These are phyloP conservation scores for Vireo griseus DNA, from an alignment of 2,797 vertebrate genomes.

Conservation along the genomic window DNA sequence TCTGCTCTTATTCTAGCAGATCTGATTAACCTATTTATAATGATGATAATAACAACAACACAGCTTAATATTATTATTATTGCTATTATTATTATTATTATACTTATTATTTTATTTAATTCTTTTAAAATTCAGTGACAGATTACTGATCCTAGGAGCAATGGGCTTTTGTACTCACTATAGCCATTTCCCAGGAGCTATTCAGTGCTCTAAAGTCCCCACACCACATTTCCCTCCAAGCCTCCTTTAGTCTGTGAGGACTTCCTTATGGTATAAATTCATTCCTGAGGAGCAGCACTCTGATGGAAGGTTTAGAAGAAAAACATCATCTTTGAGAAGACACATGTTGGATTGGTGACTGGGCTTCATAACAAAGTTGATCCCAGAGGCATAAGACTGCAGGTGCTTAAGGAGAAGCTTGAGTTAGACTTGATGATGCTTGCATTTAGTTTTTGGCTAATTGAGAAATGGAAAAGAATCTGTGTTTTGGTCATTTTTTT, in stretches of 20 bases:
- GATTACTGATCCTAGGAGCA: background rate
- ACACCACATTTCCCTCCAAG: background rate
- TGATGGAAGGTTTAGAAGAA: background rate
- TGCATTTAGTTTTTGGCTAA: background rate
- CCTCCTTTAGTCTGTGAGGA: background rate
- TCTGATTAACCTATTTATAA: background rate
- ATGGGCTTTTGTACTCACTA: background rate
- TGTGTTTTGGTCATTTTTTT: rapidly evolving
- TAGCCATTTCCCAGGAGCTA: background rate
- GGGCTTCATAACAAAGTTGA: background rate
- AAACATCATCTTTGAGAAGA: background rate
- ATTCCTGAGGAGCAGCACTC: background rate
- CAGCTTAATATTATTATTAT: background rate
- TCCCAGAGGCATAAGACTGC: background rate
- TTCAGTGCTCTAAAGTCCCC: background rate
- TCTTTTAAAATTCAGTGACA: background rate
- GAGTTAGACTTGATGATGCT: background rate
- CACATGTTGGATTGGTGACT: background rate
- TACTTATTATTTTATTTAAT: no score
- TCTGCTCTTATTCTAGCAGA: background rate
- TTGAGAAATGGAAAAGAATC: background rate
- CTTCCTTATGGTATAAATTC: background rate
- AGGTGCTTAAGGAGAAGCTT: background rate
- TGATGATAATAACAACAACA: no score
- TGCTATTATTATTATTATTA: no score